These are phyloP conservation scores for Heterodera filipjevi DNA, from an alignment of 2,888 invertebrate genomes.

Conservation along the genomic window DNA sequence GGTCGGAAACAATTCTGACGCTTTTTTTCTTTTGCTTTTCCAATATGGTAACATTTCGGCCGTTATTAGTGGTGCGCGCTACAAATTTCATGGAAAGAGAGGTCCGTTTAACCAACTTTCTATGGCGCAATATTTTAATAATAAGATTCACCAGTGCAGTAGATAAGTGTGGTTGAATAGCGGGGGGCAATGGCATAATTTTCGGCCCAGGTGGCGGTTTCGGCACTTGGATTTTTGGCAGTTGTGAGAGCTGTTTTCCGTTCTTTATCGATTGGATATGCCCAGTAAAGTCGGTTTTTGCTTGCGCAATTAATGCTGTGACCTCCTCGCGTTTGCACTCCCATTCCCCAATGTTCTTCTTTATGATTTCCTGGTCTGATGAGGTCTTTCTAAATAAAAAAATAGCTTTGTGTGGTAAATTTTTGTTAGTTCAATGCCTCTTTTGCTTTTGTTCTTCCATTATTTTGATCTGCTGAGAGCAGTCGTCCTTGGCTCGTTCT, in stretches of 20 bases:
- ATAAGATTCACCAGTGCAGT: neutral
- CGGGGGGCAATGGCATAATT: slow-evolving; percentile 38
- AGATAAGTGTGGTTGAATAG: slow-evolving; percentile 24
- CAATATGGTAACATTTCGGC: too few relatives aligned
- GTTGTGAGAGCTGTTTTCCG: slow-evolving; percentile 52
- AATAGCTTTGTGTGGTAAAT: too few relatives aligned
- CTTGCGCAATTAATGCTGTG: slow-evolving; percentile 40
- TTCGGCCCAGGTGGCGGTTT: slow-evolving; percentile 54
- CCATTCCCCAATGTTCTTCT: slow-evolving; percentile 45
- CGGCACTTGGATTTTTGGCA: slow-evolving; percentile 53
- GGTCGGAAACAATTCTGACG: too few relatives aligned
- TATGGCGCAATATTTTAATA: too few relatives aligned
- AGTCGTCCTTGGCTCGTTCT: slow-evolving; percentile 55
- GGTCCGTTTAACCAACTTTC: too few relatives aligned
- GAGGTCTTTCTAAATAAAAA: slow-evolving; percentile 21
- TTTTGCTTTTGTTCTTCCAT: slow-evolving; percentile 38
- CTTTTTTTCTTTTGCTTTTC: too few relatives aligned
- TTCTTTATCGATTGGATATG: slow-evolving; percentile 51
- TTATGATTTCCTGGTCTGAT: slow-evolving; percentile 35
- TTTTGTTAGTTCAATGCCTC: slow-evolving; percentile 36
- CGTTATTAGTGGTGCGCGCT: too few relatives aligned
- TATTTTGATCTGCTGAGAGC: slow-evolving; percentile 42
- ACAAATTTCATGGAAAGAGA: too few relatives aligned
- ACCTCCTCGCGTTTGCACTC: slow-evolving; percentile 46
- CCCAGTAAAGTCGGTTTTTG: slow-evolving; percentile 46